These are phyloP conservation scores for Dryadula phaetusa DNA, from an alignment of 2,888 invertebrate species.

Conservation along the genomic window DNA sequence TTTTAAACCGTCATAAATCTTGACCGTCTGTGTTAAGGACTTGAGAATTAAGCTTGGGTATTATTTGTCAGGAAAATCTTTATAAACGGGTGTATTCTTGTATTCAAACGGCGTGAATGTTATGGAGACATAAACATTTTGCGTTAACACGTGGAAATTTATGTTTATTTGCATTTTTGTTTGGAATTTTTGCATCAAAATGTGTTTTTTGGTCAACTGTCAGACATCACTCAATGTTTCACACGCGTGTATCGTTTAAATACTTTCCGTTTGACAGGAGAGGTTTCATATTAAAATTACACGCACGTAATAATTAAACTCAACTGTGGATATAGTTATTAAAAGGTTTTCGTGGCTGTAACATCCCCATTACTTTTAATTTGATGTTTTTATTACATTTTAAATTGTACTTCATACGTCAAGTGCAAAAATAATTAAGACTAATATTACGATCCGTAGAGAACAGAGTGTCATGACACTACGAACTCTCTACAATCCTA, in stretches of 20 bases:
- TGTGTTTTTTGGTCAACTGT: not conserved
- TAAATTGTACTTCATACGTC: no score
- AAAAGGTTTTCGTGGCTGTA: no score
- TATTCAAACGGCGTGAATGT: conserved; percentile 44
- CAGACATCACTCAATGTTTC: not conserved
- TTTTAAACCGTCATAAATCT: conserved; percentile 73
- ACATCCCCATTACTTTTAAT: no score
- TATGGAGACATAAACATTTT: conserved; percentile 46
- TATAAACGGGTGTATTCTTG: conserved; percentile 56
- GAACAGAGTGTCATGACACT: no score
- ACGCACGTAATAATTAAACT: not conserved
- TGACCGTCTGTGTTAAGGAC: conserved; percentile 56
- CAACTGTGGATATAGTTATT: not conserved
- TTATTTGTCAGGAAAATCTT: conserved; percentile 64
- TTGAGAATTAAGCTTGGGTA: conserved; percentile 58
- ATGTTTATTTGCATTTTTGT: conserved; percentile 17
- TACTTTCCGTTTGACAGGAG: not conserved
- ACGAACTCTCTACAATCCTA: no score
- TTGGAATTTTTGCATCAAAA: not conserved
- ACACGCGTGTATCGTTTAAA: not conserved
- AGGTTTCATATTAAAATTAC: not conserved
- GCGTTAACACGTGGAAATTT: conserved; percentile 44
- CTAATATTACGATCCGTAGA: no score
- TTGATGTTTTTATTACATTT: no score
- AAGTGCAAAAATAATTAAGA: no score